These are phyloP conservation scores for Xenus cinereus DNA, from an alignment of 2,113 vertebrate species.

Conservation along the genomic window DNA sequence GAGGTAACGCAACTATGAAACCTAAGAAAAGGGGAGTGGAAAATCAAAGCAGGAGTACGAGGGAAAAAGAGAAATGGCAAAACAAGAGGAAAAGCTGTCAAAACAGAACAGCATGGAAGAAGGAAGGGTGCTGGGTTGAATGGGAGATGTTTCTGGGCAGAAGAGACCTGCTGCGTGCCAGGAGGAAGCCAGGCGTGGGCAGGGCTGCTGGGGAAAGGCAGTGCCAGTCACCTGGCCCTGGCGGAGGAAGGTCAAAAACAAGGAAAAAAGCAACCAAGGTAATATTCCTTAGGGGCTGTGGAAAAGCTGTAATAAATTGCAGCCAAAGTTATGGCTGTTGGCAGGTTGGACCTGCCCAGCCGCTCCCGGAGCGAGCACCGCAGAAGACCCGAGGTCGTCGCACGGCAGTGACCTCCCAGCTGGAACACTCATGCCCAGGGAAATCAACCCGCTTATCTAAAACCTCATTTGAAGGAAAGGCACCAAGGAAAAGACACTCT, in stretches of 20 bases:
- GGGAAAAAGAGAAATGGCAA: not conserved
- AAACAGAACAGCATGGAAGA: not conserved
- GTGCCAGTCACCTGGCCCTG: not conserved
- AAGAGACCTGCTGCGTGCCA: accelerated
- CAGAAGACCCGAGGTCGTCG: accelerated
- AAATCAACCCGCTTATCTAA: not conserved
- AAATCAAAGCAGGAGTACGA: not conserved
- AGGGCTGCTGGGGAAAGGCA: not conserved
- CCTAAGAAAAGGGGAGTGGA: not conserved
- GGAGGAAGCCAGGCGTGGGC: not conserved
- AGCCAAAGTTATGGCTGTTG: not conserved
- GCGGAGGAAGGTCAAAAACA: not conserved
- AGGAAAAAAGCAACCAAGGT: not conserved
- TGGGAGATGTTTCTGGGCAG: not conserved
- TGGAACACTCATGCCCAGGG: accelerated
- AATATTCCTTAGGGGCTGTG: not conserved
- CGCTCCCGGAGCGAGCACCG: not conserved
- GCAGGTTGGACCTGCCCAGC: not conserved
- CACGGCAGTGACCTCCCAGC: not conserved
- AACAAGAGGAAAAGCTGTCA: not conserved
- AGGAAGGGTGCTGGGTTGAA: not conserved
- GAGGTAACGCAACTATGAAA: not conserved
- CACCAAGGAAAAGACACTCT: not conserved
- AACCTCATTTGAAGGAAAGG: not conserved
- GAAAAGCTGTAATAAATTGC: not conserved